phyloP scores from a whole-genome alignment of 2,797 vertebrate species.

The Australoheros facetus region DNA sequence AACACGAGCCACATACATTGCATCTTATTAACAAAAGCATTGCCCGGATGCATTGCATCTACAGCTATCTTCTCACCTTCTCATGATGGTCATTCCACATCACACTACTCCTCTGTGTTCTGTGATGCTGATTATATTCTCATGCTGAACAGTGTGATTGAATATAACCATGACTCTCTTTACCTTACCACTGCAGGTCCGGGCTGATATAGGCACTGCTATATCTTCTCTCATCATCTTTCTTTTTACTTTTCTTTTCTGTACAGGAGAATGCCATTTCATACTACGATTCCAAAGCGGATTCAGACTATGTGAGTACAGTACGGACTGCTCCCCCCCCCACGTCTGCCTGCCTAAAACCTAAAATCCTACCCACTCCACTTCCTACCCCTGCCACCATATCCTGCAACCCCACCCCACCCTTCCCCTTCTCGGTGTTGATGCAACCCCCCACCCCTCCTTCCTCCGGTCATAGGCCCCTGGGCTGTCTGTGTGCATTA shows the following conservation, averaged over 20 bases:
- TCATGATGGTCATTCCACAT: constrained; percentile 71
- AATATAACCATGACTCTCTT: constrained; percentile 79
- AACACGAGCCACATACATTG: constrained; percentile 44
- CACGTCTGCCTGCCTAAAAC: constrained; percentile 54
- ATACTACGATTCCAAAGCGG: constrained; percentile 97
- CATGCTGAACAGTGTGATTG: constrained; percentile 76
- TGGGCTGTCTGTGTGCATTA: constrained; percentile 70
- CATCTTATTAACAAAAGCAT: constrained; percentile 42
- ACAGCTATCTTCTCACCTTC: constrained; percentile 35
- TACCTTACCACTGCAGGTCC: constrained; percentile 57
- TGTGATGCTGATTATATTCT: constrained; percentile 84
- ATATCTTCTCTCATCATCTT: constrained; percentile 76
- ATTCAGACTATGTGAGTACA: constrained; percentile 93
- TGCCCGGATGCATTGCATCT: constrained; percentile 42
- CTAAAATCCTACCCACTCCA: constrained; percentile 31
- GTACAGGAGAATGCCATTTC: constrained; percentile 92
- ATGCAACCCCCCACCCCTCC: constrained; percentile 2
- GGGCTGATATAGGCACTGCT: constrained; percentile 69
- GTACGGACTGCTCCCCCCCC: constrained; percentile 51
- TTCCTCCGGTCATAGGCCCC: constrained; percentile 41
- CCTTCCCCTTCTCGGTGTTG: constrained; percentile 42
- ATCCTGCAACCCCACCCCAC: constrained; percentile 54
- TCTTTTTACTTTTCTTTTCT: constrained; percentile 77
- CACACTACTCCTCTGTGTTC: constrained; percentile 78
- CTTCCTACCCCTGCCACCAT: constrained; percentile 29